These are phyloP conservation scores for Ephydatia muelleri DNA, from an alignment of 37 sponge, comb jelly and placozoan species.

Conservation along the genomic window DNA sequence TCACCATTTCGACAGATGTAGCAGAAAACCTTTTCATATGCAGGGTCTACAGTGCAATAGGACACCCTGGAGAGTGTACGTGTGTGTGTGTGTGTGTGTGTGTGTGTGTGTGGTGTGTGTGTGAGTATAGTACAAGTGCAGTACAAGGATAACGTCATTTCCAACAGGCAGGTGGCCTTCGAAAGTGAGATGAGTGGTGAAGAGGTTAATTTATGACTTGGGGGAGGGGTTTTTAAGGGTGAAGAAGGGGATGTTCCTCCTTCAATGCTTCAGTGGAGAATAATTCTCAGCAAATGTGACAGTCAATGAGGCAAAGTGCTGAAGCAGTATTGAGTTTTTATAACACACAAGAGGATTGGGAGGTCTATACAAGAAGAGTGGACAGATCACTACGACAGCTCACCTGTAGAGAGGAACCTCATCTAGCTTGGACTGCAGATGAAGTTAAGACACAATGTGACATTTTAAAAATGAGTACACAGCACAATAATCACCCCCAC, in stretches of 20 bases:
- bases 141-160: not conserved
- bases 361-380: not conserved
- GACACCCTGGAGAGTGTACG: conserved; percentile 63
- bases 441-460: not conserved
- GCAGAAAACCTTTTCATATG: conserved; percentile 83
- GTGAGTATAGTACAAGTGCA: no score
- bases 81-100: not conserved
- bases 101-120: no score
- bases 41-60: conserved; percentile 87
- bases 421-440: conserved; percentile 59
- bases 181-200: not conserved
- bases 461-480: no score
- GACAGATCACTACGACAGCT: not conserved
- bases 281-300: no score
- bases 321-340: not conserved
- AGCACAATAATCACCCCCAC: no score
- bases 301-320: not conserved
- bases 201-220: not conserved
- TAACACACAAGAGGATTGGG: conserved; percentile 3
- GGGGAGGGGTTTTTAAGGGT: not conserved
- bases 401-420: conserved; percentile 74
- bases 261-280: no score
- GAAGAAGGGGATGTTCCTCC: not conserved
- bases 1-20: conserved; percentile 81
- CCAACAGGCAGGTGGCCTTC: not conserved